phyloP scores from a whole-genome alignment of 2,888 invertebrate genomes.

The Leptopilina myrica region DNA sequence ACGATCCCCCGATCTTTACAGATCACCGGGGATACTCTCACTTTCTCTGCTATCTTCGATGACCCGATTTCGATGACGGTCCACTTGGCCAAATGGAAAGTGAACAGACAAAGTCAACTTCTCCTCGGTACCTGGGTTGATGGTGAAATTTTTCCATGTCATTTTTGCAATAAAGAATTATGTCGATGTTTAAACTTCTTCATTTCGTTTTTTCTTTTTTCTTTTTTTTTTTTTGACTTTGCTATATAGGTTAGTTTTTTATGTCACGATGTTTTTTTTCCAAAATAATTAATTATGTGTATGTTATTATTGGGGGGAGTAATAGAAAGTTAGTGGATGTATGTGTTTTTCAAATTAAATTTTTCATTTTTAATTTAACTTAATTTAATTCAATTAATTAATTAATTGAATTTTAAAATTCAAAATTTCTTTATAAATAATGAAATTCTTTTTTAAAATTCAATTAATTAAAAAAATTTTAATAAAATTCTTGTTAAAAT shows the following conservation, averaged over 20 bases:
- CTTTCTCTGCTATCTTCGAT: slow-evolving; percentile 55
- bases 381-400: too few relatives aligned
- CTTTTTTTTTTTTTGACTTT: too few relatives aligned
- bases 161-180: slow-evolving; percentile 31
- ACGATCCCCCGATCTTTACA: slow-evolving; percentile 46
- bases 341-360: too few relatives aligned
- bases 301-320: too few relatives aligned
- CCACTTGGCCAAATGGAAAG: slow-evolving; percentile 54
- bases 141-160: slow-evolving; percentile 55
- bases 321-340: background rate
- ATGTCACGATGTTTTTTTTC: too few relatives aligned
- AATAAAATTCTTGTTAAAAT: too few relatives aligned
- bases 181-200: background rate
- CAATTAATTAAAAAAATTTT: too few relatives aligned
- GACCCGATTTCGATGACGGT: slow-evolving; percentile 55
- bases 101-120: slow-evolving; percentile 48
- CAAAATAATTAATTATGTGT: too few relatives aligned
- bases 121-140: slow-evolving; percentile 36
- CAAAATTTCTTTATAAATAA: too few relatives aligned
- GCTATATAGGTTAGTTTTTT: background rate
- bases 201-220: background rate
- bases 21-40: slow-evolving; percentile 54
- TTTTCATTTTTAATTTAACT: too few relatives aligned
- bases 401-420: too few relatives aligned
- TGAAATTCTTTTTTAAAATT: too few relatives aligned